These are phyloP conservation scores for Moxostoma hubbsi DNA, from an alignment of 2,797 vertebrate species.

Conservation along the genomic window DNA sequence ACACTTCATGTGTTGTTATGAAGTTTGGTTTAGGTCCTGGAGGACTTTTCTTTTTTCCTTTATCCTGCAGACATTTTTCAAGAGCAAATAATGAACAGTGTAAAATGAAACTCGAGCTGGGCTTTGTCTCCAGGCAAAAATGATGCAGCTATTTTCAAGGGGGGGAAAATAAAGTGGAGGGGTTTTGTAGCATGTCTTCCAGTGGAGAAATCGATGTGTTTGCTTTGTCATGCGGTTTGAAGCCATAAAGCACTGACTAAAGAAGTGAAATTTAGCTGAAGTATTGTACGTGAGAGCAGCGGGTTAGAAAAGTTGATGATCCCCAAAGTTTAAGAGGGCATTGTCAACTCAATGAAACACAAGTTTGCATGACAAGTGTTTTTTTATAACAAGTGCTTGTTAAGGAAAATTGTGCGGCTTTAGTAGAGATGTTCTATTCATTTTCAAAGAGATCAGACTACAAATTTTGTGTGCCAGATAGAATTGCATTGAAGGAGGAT, in stretches of 20 bases:
- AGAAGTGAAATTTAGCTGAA: neutral
- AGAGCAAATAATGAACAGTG: conserved; percentile 58
- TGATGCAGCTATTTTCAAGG: conserved; percentile 64
- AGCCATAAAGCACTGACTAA: neutral
- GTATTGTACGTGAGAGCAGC: neutral
- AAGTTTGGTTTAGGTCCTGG: conserved; percentile 51
- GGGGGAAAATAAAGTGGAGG: conserved; percentile 48
- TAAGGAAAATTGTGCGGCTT: no score
- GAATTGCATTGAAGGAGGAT: no score
- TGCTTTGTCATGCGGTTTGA: neutral
- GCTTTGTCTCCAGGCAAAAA: conserved; percentile 65
- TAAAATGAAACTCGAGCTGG: conserved; percentile 58
- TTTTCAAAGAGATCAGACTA: no score
- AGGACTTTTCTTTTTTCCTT: neutral
- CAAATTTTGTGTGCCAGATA: no score
- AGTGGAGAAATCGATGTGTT: neutral
- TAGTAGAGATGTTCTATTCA: no score
- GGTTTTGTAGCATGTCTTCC: conserved; percentile 8
- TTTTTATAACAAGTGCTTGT: no score
- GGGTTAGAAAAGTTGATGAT: neutral
- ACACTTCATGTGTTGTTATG: conserved; percentile 23
- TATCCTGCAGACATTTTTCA: conserved; percentile 59
- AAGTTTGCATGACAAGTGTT: neutral
- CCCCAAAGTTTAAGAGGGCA: conserved; percentile 5
- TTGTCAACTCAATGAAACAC: neutral